Base-by-base conservation (phyloP, 2,113 vertebrate genomes). In the Lycaon pictus region DNA sequence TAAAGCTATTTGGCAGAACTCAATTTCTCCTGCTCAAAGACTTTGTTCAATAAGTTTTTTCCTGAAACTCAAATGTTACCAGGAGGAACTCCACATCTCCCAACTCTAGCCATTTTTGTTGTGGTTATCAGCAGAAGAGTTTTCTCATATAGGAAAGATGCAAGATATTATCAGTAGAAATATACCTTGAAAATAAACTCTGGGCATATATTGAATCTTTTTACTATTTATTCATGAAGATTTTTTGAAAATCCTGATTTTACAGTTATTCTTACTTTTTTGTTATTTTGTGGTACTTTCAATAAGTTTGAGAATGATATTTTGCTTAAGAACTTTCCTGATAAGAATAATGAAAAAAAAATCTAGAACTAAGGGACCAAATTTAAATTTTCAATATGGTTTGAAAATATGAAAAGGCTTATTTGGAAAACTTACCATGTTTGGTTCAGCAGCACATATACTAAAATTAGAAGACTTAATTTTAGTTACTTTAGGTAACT, bases 401-500 rank as follows among this genome's bases (percentile, higher is more conserved):
- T 48, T 96, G 51, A 72, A 95, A 92, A 95, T 88, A 90, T 91
- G 35, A 94, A 27, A 84, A 84, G 16, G 6, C 69, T 89, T 94
- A 87, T 91, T 83, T 95, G n/a, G 91, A 90, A 92, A 84, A 79
- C 12, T 90, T 90, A 90, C n/a, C n/a, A 69, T n/a, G 65, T 69
- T n/a, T 1, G 7, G 16, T 69, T 69, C 7, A 9, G 7, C 65
- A n/a, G 32, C 65, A 69, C 65, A n/a, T n/a, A 17, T 69, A 69
- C 65, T 69, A 69, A 69, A 69, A 17, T 69, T 69, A 7, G 88
- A 88, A 92, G 88, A 72, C 15, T 93, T 90, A 90, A 37, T 25
- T 76, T 96, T 43, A 79, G 23, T 48, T 95, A 89, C 8, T 48
- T 92, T 63, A 88, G 56, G 32, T 76, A 93, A 90, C 20, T 22